Conservation (phyloP, 2,113 vertebrate genomes). For the Sapajus apella region DNA sequence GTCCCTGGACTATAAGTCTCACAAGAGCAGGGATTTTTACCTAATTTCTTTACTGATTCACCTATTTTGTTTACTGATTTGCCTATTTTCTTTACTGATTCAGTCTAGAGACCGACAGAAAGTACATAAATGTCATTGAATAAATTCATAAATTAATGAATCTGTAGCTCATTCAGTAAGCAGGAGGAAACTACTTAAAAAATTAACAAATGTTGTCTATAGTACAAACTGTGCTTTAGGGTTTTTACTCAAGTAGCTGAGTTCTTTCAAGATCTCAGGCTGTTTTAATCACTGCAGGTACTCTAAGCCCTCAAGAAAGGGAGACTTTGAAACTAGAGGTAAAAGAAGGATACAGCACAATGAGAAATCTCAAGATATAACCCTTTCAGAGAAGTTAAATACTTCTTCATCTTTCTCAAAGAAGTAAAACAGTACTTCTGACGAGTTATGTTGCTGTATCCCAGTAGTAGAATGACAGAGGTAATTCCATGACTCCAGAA, state of each 20-base stretch:
- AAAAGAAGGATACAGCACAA: rapidly evolving
- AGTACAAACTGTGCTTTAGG: not conserved
- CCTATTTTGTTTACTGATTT: not conserved
- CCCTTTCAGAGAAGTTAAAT: not conserved
- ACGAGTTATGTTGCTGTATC: rapidly evolving
- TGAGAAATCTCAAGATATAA: not conserved
- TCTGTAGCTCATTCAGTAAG: not conserved
- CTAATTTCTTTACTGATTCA: not conserved
- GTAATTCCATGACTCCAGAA: not conserved
- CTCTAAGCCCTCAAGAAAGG: not conserved
- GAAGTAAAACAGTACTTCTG: not conserved
- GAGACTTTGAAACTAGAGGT: not conserved
- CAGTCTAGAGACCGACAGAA: not conserved
- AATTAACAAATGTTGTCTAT: not conserved
- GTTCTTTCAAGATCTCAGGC: not conserved
- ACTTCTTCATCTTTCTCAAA: not conserved
- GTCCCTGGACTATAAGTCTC: not conserved
- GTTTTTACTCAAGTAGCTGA: not conserved
- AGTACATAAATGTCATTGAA: not conserved
- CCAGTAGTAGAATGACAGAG: not conserved
- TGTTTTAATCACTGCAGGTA: not conserved
- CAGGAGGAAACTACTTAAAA: not conserved
- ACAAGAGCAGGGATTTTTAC: not conserved
- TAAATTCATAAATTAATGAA: not conserved
- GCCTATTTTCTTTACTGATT: not conserved